phyloP scores from a whole-genome alignment of 2,113 vertebrate species.

The Nothoprocta perdicaria region DNA sequence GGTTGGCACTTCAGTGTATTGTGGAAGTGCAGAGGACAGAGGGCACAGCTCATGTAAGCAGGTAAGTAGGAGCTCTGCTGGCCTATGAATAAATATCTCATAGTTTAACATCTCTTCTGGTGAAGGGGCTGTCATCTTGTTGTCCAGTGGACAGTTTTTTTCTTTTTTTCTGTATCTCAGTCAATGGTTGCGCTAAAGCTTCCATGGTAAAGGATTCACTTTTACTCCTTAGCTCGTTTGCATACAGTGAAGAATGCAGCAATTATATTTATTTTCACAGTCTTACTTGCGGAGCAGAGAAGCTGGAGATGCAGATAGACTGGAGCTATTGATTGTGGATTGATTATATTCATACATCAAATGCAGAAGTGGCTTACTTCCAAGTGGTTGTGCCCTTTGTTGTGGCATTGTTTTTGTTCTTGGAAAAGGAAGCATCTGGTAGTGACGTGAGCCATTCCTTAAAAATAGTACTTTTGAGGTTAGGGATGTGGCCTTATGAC shows the following conservation, averaged over 20 bases:
- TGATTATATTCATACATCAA: background rate
- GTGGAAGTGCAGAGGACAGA: background rate
- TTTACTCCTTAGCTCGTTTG: background rate
- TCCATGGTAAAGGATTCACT: background rate
- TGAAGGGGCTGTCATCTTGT: background rate
- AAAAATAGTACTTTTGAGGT: background rate
- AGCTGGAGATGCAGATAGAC: background rate
- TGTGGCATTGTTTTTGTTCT: background rate
- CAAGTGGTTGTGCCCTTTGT: background rate
- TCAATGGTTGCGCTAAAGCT: background rate
- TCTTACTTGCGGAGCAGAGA: background rate
- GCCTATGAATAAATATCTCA: background rate
- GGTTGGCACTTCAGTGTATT: accelerated
- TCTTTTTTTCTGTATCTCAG: background rate
- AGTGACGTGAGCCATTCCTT: background rate
- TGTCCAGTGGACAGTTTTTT: background rate
- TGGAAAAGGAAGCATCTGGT: background rate
- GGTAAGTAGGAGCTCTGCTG: background rate
- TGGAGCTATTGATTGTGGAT: background rate
- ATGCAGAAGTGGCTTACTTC: background rate
- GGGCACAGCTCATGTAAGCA: accelerated
- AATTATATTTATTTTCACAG: background rate
- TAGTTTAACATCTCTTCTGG: background rate
- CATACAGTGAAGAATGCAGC: background rate
- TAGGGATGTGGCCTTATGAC: background rate